phyloP scores from a whole-genome alignment of 2,113 vertebrate genomes.

The Caranx ignobilis region DNA sequence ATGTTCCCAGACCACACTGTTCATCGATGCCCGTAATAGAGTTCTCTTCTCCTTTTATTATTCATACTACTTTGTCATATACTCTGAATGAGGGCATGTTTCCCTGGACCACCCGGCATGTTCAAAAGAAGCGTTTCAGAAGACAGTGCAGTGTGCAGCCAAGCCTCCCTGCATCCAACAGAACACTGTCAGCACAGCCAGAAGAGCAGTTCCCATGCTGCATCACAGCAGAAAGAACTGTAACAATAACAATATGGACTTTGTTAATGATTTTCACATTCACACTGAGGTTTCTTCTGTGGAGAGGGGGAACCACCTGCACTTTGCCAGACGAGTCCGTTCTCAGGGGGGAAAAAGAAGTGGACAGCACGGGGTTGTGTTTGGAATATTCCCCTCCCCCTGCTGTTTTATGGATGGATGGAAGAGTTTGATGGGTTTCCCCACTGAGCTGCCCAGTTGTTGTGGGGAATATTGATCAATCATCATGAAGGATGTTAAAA shows the following conservation, averaged over 20 bases:
- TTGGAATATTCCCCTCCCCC: slow-evolving; percentile 55
- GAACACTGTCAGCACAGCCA: slow-evolving; percentile 37
- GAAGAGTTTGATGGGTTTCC: slow-evolving; percentile 64
- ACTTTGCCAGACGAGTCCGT: slow-evolving; percentile 52
- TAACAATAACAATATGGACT: slow-evolving; percentile 63
- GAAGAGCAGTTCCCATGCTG: slow-evolving; percentile 56
- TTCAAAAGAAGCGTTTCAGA: slow-evolving; percentile 38
- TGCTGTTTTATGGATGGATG: slow-evolving; percentile 57
- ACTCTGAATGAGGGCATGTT: slow-evolving; percentile 38
- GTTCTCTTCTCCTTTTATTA: slow-evolving; percentile 49
- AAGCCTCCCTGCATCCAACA: slow-evolving; percentile 28
- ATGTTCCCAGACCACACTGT: slow-evolving; percentile 42
- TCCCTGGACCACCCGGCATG: slow-evolving; percentile 70
- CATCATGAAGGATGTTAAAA: slow-evolving; percentile 53
- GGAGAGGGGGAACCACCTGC: slow-evolving; percentile 69
- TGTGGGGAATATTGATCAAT: slow-evolving; percentile 62
- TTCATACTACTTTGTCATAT: slow-evolving; percentile 49
- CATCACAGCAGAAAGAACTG: slow-evolving; percentile 47
- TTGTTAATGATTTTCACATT: slow-evolving; percentile 74
- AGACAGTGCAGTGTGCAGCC: slow-evolving; percentile 27
- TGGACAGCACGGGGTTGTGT: slow-evolving; percentile 36
- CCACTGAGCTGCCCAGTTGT: slow-evolving; percentile 52
- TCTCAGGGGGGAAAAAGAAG: slow-evolving; percentile 33
- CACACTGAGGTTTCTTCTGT: slow-evolving; percentile 63
- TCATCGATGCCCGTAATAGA: slow-evolving; percentile 46